These are phyloP conservation scores for Rafetus swinhoei DNA, from an alignment of 2,113 vertebrate species.

Conservation along the genomic window DNA sequence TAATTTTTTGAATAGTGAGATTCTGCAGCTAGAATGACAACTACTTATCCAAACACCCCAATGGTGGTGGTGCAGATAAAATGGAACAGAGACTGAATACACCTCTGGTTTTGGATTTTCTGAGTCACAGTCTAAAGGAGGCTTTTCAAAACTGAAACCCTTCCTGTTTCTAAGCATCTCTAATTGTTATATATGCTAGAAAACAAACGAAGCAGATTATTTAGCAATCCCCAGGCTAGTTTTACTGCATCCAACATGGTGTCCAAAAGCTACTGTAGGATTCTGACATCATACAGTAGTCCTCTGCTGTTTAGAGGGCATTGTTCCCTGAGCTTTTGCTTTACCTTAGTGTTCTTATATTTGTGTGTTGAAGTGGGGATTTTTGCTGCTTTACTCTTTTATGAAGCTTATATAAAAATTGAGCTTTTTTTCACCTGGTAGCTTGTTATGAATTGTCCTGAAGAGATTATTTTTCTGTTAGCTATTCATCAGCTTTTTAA, in stretches of 20 bases:
- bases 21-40: neutral
- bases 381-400: neutral
- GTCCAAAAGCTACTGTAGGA: neutral
- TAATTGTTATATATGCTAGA: neutral
- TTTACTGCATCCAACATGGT: neutral
- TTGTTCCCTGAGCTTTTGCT: neutral
- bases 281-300: fast-evolving
- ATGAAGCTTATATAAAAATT: neutral
- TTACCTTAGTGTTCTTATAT: neutral
- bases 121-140: neutral
- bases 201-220: neutral
- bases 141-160: neutral
- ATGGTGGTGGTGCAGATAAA: neutral
- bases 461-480: neutral
- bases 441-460: neutral
- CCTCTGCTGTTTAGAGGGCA: neutral
- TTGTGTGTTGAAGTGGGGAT: fast-evolving
- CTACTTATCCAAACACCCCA: neutral
- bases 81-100: neutral
- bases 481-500: neutral
- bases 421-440: neutral
- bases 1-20: neutral
- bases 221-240: neutral
- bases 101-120: neutral
- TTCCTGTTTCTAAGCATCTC: neutral